Evolutionary conservation across 2,888 invertebrate species (phyloP).

Genomic region (Imbricaverruca yamaguchii): DNA sequence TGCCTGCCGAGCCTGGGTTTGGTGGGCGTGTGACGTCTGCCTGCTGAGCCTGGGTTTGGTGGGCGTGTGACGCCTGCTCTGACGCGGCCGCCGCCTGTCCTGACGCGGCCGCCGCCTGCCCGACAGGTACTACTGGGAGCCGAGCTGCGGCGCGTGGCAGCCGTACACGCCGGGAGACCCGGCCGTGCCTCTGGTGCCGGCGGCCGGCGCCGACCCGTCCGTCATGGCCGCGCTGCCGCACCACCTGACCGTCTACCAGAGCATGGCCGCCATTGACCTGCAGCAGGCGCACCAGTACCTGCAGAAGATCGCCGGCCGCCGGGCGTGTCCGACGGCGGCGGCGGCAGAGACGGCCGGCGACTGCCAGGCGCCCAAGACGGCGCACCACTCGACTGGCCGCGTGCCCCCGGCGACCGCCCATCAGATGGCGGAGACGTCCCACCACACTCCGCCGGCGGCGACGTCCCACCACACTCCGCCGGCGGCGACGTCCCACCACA

Average conservation of each 20-base stretch:
- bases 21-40: too few species aligned
- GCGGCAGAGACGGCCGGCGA: background rate
- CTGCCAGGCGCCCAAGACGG: too few species aligned
- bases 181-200: slow-evolving; percentile 18
- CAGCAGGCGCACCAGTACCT: slow-evolving; percentile 21
- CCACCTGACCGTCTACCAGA: slow-evolving; percentile 17
- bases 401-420: too few species aligned
- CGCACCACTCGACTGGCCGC: too few species aligned
- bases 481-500: background rate
- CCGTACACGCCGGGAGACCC: slow-evolving; percentile 19
- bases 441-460: background rate
- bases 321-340: background rate
- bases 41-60: too few species aligned
- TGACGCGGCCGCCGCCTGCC: too few species aligned
- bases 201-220: slow-evolving; percentile 13
- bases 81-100: background rate
- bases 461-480: background rate
- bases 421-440: too few species aligned
- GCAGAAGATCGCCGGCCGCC: background rate
- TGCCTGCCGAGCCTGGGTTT: too few species aligned
- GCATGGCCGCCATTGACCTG: slow-evolving; percentile 7
- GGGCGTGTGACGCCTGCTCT: background rate
- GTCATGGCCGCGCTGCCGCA: slow-evolving; percentile 13
- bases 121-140: slow-evolving; percentile 23
- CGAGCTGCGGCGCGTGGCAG: slow-evolving; percentile 7